These are phyloP conservation scores for Drosophila subpulchrella DNA, from an alignment of 1,140 invertebrate genomes.

Conservation along the genomic window DNA sequence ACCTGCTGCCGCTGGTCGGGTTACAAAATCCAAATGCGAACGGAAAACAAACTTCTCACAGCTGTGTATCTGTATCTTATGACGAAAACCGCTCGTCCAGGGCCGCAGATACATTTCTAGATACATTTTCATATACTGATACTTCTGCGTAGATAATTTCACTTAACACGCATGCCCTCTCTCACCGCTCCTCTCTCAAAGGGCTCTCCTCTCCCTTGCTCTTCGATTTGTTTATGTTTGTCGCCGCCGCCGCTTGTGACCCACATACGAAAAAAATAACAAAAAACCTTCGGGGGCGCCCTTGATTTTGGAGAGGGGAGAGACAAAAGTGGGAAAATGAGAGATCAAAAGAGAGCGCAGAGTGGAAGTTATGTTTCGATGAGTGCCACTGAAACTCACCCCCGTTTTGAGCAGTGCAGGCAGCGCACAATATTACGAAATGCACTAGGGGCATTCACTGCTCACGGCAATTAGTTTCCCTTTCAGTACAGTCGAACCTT, in stretches of 20 bases:
- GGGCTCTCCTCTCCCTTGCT: slow-evolving; percentile 1
- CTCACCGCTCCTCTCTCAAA: slow-evolving; percentile 16
- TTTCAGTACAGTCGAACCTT: background rate
- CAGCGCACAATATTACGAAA: background rate
- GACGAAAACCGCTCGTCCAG: slow-evolving; percentile 62
- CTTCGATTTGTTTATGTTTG: slow-evolving; percentile 69
- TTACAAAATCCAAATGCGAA: slow-evolving; percentile 50
- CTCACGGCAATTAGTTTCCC: no score
- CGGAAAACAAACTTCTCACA: slow-evolving; percentile 59
- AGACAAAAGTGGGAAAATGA: background rate
- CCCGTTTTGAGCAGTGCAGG: slow-evolving; percentile 12
- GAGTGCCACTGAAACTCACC: background rate
- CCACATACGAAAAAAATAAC: slow-evolving; percentile 50
- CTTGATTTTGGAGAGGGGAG: slow-evolving; percentile 28
- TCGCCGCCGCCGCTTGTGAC: slow-evolving; percentile 54
- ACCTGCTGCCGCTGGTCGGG: slow-evolving; percentile 52
- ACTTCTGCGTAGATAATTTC: slow-evolving; percentile 63
- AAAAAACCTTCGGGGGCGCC: slow-evolving; percentile 26
- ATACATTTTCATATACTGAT: slow-evolving; percentile 32
- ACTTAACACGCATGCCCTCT: slow-evolving; percentile 65
- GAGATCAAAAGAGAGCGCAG: slow-evolving; percentile 13
- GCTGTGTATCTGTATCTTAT: slow-evolving; percentile 80
- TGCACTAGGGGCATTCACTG: slow-evolving; percentile 13
- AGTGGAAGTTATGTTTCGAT: slow-evolving; percentile 10
- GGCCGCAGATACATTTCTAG: slow-evolving; percentile 28